phyloP scores from a whole-genome alignment of 2,797 vertebrate genomes.

The Notoglanidium macrostoma region DNA sequence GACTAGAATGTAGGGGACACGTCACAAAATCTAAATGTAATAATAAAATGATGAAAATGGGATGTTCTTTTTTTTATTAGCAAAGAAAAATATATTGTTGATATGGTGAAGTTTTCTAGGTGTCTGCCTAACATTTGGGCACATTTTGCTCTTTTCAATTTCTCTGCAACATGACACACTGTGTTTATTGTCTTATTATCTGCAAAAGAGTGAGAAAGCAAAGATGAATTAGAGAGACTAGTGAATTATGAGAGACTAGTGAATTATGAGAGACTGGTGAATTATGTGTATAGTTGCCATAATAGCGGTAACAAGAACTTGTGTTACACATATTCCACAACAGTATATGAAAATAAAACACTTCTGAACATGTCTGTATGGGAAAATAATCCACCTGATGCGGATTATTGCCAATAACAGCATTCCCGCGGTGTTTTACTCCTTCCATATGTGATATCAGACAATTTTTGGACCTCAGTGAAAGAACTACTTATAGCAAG shows the following conservation, averaged over 20 bases:
- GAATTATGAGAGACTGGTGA: not conserved
- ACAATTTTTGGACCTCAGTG: not conserved
- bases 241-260: not conserved
- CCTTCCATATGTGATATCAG: not conserved
- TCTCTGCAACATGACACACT: not conserved
- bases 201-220: not conserved
- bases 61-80: not conserved
- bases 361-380: not conserved
- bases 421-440: not conserved
- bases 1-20: not conserved
- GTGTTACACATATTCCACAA: not conserved
- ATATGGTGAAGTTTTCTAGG: too few relatives aligned
- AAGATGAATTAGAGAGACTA: not conserved
- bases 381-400: not conserved
- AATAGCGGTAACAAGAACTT: not conserved
- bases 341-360: not conserved
- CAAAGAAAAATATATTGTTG: not conserved
- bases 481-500: not conserved
- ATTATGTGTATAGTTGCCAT: not conserved
- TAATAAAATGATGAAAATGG: not conserved
- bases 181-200: not conserved
- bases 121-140: not conserved
- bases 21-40: not conserved
- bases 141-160: not conserved
- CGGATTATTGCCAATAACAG: not conserved